Conservation (phyloP, 1,140 invertebrate genomes). For the Acromyrmex heyeri region DNA sequence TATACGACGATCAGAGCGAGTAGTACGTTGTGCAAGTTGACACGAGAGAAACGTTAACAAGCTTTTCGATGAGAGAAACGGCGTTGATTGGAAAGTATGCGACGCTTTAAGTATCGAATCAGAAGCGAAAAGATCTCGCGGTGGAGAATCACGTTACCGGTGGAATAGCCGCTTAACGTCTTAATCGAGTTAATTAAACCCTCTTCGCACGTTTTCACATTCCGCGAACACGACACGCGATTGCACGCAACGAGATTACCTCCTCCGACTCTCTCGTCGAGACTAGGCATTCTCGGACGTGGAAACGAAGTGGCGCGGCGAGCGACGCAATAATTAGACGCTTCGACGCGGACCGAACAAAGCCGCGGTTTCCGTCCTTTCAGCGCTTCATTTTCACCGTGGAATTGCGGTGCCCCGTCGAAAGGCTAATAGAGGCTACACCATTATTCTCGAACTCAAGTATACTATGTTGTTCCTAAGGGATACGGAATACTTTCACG, state of each 20-base stretch:
- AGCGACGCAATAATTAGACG: constrained; percentile 73
- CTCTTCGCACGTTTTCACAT: constrained; percentile 78
- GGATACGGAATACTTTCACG: not conserved
- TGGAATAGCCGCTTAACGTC: constrained; percentile 73
- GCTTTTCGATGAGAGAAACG: not conserved
- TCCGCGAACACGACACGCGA: constrained; percentile 74
- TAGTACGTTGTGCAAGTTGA: not conserved
- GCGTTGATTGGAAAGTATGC: constrained; percentile 10
- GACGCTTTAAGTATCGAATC: not conserved
- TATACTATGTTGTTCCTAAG: not conserved
- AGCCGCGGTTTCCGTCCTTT: constrained; percentile 51
- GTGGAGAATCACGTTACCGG: constrained; percentile 20
- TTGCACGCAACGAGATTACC: constrained; percentile 75
- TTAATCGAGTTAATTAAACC: constrained; percentile 83
- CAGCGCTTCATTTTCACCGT: constrained; percentile 54
- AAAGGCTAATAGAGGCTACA: constrained; percentile 19
- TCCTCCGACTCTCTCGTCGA: constrained; percentile 18
- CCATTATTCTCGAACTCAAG: constrained; percentile 30
- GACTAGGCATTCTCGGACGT: constrained; percentile 40
- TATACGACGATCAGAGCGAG: not conserved
- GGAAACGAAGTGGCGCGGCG: constrained; percentile 55
- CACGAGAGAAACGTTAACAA: constrained; percentile 15
- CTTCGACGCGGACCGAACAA: constrained; percentile 66
- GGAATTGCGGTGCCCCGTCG: constrained; percentile 34
- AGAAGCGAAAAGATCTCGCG: constrained; percentile 4